Evolutionary conservation across 2,888 invertebrate species (phyloP), one percentile per base, ranked within the genome.

Genomic region (Erpobdella octoculata): DNA sequence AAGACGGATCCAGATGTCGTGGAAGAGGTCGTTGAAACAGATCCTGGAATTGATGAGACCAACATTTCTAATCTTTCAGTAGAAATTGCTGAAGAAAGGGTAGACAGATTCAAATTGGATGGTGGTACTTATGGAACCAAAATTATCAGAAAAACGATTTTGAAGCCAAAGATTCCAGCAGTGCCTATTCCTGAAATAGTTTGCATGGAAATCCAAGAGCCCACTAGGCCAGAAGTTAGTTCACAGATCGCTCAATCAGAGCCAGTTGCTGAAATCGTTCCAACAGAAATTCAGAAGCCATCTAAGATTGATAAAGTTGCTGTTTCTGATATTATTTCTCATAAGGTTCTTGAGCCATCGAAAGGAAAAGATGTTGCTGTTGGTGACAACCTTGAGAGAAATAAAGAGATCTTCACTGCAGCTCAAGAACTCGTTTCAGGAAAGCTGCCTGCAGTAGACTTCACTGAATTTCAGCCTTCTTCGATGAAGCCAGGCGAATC

Each of bases 11-110:
- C 68, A 5, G 68, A 68, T 48, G 58, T 48, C 1, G 58, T 68
- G 6, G 68, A 68, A 68, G 68, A 68, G 35, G 31, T 68, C 1
- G 25, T 68, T 3, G 68, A 68, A 31, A 68, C 58, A 1, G 46
- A 33, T 2, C 33, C 68, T 5, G 68, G 68, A 33, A 18, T 68
- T n/a, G 48, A 68, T 36, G 68, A 68, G 21, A 68, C 31, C 12
- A 53, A 33, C 31, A 58, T 35, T 15, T 31, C 48, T 18, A 28
- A 41, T 21, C 21, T 68, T 4, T 4, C 6, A 12, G 68, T 41
- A n/a, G 68, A 68, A 53, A 68, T 58, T 15, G 18, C 25, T 25
- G 48, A 48, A 12, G 25, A n/a, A 25, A 48, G 48, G 25, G 3
- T 48, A 9, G 31, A 31, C 12, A 33, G 31, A 18, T 25, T 31